Conservation (phyloP, 1,140 invertebrate species). For the Odontomachus brunneus region DNA sequence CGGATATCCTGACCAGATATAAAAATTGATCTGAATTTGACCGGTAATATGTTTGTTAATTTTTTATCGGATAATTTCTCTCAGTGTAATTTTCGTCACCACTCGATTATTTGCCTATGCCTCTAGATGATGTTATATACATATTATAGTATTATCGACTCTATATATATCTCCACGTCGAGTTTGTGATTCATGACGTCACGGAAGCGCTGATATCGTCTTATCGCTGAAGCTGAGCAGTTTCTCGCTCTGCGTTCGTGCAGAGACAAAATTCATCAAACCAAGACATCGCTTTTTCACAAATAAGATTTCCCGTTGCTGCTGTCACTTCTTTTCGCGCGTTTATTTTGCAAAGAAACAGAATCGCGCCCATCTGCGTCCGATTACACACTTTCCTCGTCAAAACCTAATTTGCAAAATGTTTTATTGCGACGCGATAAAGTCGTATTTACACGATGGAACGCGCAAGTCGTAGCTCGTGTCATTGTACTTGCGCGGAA, state of each 20-base stretch:
- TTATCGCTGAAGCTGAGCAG: too few species aligned
- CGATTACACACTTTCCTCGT: not conserved
- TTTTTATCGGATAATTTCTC: too few species aligned
- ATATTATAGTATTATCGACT: not conserved
- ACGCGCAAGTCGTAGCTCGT: not conserved
- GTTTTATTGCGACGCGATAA: not conserved
- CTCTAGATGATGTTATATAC: too few species aligned
- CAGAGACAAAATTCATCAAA: not conserved
- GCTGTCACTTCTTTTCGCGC: not conserved
- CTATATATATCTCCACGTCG: not conserved
- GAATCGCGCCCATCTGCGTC: too few species aligned
- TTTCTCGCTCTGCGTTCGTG: too few species aligned
- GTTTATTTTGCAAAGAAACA: too few species aligned
- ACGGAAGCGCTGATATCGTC: not conserved
- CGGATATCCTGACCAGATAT: too few species aligned
- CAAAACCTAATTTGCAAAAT: not conserved
- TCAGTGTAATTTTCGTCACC: too few species aligned
- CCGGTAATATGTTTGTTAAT: too few species aligned
- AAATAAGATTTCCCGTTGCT: not conserved
- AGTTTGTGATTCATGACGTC: conserved; percentile 23
- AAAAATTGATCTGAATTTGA: too few species aligned
- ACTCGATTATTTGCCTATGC: not conserved
- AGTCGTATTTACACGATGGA: not conserved
- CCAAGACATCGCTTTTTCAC: not conserved
- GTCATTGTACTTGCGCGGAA: conserved; percentile 13